Evolutionary conservation across 2,888 invertebrate species (phyloP).

Genomic region (Geophilus truncorum): DNA sequence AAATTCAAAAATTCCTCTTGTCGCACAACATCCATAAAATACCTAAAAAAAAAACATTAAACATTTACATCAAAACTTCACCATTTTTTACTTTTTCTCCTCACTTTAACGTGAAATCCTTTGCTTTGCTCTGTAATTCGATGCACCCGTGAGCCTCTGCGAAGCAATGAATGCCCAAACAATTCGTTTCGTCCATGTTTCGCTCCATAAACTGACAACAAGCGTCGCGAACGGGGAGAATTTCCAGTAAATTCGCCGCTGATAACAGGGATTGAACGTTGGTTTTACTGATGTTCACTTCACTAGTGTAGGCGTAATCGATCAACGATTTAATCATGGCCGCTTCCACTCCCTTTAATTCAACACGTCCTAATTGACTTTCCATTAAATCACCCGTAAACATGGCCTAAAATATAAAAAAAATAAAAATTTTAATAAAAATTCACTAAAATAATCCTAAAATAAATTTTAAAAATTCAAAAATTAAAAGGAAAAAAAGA

Average conservation of each 20-base stretch:
- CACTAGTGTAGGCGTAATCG: constrained; percentile 51
- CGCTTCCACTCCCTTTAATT: constrained; percentile 50
- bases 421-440: not conserved
- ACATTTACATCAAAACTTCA: not conserved
- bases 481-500: no score
- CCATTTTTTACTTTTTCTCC: not conserved
- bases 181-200: constrained; percentile 52
- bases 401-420: constrained; percentile 46
- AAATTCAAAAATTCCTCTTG: constrained; percentile 51
- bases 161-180: constrained; percentile 54
- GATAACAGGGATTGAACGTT: constrained; percentile 52
- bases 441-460: not conserved
- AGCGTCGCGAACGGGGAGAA: constrained; percentile 50
- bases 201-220: constrained; percentile 50
- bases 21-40: constrained; percentile 46
- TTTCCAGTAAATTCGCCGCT: constrained; percentile 50
- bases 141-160: constrained; percentile 53
- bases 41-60: constrained; percentile 40
- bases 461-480: not conserved
- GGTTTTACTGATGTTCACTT: constrained; percentile 47
- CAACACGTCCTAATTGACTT: constrained; percentile 49
- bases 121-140: constrained; percentile 50
- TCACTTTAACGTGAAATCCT: constrained; percentile 49
- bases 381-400: constrained; percentile 50
- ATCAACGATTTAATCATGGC: constrained; percentile 48